Evolutionary conservation across 1,140 invertebrate genomes (phyloP), one percentile per base, ranked within the genome.

Genomic region (Melitaea cinxia): DNA sequence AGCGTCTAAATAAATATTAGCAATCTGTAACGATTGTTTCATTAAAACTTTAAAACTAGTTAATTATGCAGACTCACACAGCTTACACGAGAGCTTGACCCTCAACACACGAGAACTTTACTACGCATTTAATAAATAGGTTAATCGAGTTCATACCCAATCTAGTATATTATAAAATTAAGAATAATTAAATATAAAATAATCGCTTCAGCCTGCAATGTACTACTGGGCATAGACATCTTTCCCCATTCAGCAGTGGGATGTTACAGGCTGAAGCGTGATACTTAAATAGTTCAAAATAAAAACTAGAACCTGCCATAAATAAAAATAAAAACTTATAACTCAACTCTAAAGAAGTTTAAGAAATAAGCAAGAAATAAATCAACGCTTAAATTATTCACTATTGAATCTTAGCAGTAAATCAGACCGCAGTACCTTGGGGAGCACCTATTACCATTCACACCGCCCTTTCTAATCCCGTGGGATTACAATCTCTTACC

Each of bases 361-460:
- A 80, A 79, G 73, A 77, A 83, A 65, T 72, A 72, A 70, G 68
- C 68, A 65, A 56, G 42, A 68, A 80, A 85, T 89, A 85, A 88
- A 87, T 87, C 78, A 83, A 72, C 64, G 72, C 77, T 82, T 90
- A 85, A 86, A 88, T 85, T 88, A 88, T 90, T 90, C 85, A 88
- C 74, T 85, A 90, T 90, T 88, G 84, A 88, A 88, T 85, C 78
- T 82, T 83, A 81, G 84, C 83, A 78, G 81, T 87, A 90, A 90
- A 88, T 90, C 85, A 87, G 80, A 87, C 80, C 88, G 75, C 82
- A 84, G 82, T 80, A 82, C 77, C 83, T 85, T 76, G 72, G 75
- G 64, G 75, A 87, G 74, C 80, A 83, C 76, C 81, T 87, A 90
- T 88, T 89, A 89, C 85, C 83, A 88, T 89, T 88, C 88, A 88